These are phyloP conservation scores for Sitta europaea DNA, from an alignment of 2,113 vertebrate species.

Conservation along the genomic window DNA sequence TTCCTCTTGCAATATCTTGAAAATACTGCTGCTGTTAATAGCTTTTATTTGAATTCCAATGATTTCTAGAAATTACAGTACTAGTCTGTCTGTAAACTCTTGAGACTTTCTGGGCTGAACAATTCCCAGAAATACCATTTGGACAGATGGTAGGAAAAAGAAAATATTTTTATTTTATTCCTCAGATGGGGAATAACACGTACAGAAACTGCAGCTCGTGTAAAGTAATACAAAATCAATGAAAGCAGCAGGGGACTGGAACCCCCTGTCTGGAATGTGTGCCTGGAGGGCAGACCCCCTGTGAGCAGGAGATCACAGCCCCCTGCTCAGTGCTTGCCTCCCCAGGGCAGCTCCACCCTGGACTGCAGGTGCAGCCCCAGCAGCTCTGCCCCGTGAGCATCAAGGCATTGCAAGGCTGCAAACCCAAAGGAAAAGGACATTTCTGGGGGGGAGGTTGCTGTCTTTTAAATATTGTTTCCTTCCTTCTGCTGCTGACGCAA, in stretches of 20 bases:
- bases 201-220: background rate
- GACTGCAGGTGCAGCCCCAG: background rate
- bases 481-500: background rate
- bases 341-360: background rate
- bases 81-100: background rate
- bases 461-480: background rate
- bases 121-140: background rate
- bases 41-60: background rate
- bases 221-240: background rate
- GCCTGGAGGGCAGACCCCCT: background rate
- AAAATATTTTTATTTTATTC: background rate
- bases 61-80: background rate
- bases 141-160: background rate
- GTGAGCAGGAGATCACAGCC: background rate
- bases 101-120: background rate
- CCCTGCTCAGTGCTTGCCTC: background rate
- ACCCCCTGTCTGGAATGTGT: background rate
- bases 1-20: background rate
- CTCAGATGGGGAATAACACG: background rate
- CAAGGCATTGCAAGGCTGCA: background rate
- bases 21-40: background rate
- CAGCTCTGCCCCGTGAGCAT: background rate
- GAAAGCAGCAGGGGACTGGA: background rate
- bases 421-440: background rate
- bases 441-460: background rate